Evolutionary conservation across 92 coral and sea anemone genomes (phyloP).

Genomic region (Paragorgia papillata): DNA sequence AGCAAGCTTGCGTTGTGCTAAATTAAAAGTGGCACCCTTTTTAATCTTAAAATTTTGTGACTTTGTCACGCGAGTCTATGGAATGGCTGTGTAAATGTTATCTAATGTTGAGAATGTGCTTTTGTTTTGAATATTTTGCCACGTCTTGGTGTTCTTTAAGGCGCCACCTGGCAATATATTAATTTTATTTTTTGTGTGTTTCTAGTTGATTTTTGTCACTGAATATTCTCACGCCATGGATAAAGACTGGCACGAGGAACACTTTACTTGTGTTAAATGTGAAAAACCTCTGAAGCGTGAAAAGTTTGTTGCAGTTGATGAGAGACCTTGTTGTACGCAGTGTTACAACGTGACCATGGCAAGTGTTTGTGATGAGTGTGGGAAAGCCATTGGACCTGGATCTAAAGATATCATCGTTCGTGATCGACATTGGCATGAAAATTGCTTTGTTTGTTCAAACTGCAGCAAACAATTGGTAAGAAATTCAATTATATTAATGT

Average conservation of each 20-base stretch:
- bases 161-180: too few relatives aligned
- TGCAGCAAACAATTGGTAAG: slow-evolving; percentile 82
- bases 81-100: too few relatives aligned
- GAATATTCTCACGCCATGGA: slow-evolving; percentile 98
- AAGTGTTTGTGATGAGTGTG: slow-evolving; percentile 81
- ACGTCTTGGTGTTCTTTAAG: too few relatives aligned
- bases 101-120: too few relatives aligned
- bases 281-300: slow-evolving; percentile 86
- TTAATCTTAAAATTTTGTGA: too few relatives aligned
- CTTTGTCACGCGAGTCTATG: too few relatives aligned
- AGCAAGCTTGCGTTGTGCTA: too few relatives aligned
- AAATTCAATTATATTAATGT: not conserved
- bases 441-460: slow-evolving; percentile 83
- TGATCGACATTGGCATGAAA: slow-evolving; percentile 93
- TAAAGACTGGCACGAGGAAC: slow-evolving; percentile 96
- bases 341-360: slow-evolving; percentile 89
- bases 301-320: slow-evolving; percentile 84
- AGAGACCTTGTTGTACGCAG: slow-evolving; percentile 75
- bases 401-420: slow-evolving; percentile 95
- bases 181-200: not conserved
- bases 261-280: slow-evolving; percentile 87
- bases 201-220: slow-evolving; percentile 87
- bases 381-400: slow-evolving; percentile 91
- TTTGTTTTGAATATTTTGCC: too few relatives aligned
- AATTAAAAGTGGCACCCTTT: too few relatives aligned